Evolutionary conservation across 2,888 invertebrate species (phyloP), one percentile per base, ranked within the genome.

Genomic region (Synergus umbraculus): DNA sequence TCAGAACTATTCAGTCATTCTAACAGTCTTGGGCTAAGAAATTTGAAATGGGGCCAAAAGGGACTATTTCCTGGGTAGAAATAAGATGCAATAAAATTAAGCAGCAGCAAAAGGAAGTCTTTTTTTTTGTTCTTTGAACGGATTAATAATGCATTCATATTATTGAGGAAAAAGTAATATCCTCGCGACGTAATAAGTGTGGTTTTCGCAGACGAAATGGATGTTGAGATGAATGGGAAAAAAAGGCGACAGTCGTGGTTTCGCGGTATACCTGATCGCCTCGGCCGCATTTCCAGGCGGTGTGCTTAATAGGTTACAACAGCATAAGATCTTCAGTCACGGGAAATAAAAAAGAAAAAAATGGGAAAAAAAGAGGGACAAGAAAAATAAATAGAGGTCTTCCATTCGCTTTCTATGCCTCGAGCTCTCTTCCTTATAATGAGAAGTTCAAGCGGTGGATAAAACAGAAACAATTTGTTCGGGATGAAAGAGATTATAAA

Each of bases 261-360:
- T 69, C 49, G 69, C 69, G 69, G 69, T 69, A 37, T 69, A 69
- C 69, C 49, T 69, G 37, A 69, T 69, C 69, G 69, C 49, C 69
- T 69, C 69, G 49, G 69, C 69, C 69, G 49, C 69, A 69, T 54
- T 69, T 69, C 49, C 49, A 54, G n/a, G 49, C 29, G 69, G 8
- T 69, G 29, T 69, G 15, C 15, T 69, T 49, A 9, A 69, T 54
- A 49, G 69, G 49, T n/a, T 49, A 54, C 69, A 67, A 46, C 67
- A 46, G 67, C 46, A 29, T 46, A 67, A 46, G 29, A 67, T 46
- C 67, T 67, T 67, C 46, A 67, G 46, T 67, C 67, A 29, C 29
- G 46, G 67, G 46, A 67, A 13, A 22, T 13, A 67, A 46, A 67
- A 8, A 67, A 65, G 7, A 43, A 65, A 65, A 66, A 66, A 66